Base-by-base conservation (phyloP, 2,113 vertebrate genomes). In the Psephotus haematonotus region DNA sequence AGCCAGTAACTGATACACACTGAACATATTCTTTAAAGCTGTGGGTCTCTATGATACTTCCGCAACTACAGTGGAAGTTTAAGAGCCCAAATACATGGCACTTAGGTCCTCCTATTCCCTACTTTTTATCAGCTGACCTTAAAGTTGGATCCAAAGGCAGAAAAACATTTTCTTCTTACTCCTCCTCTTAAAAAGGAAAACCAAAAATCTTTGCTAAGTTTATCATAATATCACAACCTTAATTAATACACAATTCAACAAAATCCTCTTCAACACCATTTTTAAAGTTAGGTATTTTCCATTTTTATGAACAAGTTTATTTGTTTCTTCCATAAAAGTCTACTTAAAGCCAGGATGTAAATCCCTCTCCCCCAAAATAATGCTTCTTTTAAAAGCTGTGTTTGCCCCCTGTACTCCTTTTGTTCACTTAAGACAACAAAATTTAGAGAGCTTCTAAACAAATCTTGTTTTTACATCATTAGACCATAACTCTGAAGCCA, bases 91-190 rank as follows among this genome's bases (percentile, higher is more conserved):
- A 59, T 0, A 33, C 10, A 24, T 0, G 6, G 27, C 1, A 4
- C 28, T 65, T 81, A 0, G 0, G 9, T 87, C 31, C 24, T 68
- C 28, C 65, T 27, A 7, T 12, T 82, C 20, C 28, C 44, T 44
- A 15, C 7, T 20, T 29, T 79, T 44, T n/a, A 60, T 39, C 28
- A 53, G 49, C 17, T 0, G 0, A 62, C 10, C 22, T 33, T 77
- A 43, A 22, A 74, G 50, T 49, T 22, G 14, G 33, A 65, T 24
- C 27, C 60, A 69, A 85, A 77, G 31, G 44, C 24, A 59, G 49
- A 72, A 83, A 53, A 83, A 8, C 1, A 31, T 62, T 79, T 83
- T 43, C 8, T 52, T 65, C 25, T 62, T 47, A 24, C 25, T 13
- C 6, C 18, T 46, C 10, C 12, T 37, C 47, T 81, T 44, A 46